A percentile compares a stretch with the other conserved stretches of the same genome.
Conservation (phyloP, 2,113 vertebrate genomes). For the Fulmarus glacialis region DNA sequence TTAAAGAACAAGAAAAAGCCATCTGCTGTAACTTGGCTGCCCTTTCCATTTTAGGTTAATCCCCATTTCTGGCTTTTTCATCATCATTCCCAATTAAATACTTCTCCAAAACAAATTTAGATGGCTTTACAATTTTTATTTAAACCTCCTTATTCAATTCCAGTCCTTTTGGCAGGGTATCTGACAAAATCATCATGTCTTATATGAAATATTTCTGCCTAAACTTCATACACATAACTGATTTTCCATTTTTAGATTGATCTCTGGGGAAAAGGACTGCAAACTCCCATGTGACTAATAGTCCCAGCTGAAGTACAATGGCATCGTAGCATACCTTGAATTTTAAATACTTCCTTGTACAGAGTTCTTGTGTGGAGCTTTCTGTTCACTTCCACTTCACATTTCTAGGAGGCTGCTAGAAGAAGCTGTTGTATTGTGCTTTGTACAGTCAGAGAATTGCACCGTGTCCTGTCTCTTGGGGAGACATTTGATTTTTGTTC, state of each 20-base stretch:
- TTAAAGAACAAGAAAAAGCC: constrained; percentile 54
- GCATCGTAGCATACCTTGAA: not conserved
- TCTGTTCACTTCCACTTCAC: not conserved
- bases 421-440: not conserved
- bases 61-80: constrained; percentile 40
- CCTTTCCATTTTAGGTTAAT: constrained; percentile 49
- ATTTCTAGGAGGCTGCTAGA: not conserved
- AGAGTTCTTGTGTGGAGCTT: not conserved
- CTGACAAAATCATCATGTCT: not conserved
- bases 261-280: not conserved
- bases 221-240: not conserved
- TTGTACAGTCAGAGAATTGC: not conserved
- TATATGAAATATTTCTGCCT: not conserved
- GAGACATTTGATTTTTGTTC: not conserved
- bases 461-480: not conserved
- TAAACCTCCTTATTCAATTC: not conserved
- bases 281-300: not conserved
- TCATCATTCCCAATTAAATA: constrained; percentile 22
- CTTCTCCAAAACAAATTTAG: not conserved
- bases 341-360: not conserved
- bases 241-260: not conserved
- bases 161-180: not conserved
- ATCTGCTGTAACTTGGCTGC: constrained; percentile 66
- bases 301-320: not conserved
- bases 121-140: not conserved